These are phyloP conservation scores for Leptobrachium leishanense DNA, from an alignment of 2,113 vertebrate species.

Conservation along the genomic window DNA sequence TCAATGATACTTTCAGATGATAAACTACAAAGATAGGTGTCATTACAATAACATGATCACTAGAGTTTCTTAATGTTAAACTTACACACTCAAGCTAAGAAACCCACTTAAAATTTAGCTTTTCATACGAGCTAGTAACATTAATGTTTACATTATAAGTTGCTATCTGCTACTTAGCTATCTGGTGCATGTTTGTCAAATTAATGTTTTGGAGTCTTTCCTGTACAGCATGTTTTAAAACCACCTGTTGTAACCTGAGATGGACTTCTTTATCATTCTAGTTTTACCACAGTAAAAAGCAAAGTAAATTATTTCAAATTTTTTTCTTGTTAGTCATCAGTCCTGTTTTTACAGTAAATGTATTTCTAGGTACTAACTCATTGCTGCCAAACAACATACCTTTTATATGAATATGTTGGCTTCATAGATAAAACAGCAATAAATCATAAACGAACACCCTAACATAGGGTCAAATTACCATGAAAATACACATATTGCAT, in stretches of 20 bases:
- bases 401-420: constrained; percentile 33
- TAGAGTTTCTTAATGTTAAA: too few relatives aligned
- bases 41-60: too few relatives aligned
- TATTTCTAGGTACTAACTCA: constrained; percentile 13
- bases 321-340: constrained; percentile 32
- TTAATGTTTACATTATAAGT: neutral
- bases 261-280: constrained; percentile 34
- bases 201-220: constrained; percentile 31
- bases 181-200: constrained; percentile 31
- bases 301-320: constrained; percentile 43
- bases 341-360: constrained; percentile 33
- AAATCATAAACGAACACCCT: too few relatives aligned
- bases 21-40: too few relatives aligned
- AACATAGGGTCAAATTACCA: too few relatives aligned
- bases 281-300: constrained; percentile 26
- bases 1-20: too few relatives aligned
- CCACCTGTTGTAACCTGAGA: constrained; percentile 46
- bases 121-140: too few relatives aligned
- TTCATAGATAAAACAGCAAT: neutral
- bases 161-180: constrained; percentile 37
- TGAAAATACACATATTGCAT: too few relatives aligned
- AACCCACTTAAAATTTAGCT: too few relatives aligned
- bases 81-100: too few relatives aligned
- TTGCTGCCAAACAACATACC: constrained; percentile 26
- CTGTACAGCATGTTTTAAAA: constrained; percentile 33